A percentile compares a stretch with the other conserved stretches of the same genome.
Evolutionary conservation across 2,888 invertebrate species (phyloP).

Genomic region (Abrostola triplasia): DNA sequence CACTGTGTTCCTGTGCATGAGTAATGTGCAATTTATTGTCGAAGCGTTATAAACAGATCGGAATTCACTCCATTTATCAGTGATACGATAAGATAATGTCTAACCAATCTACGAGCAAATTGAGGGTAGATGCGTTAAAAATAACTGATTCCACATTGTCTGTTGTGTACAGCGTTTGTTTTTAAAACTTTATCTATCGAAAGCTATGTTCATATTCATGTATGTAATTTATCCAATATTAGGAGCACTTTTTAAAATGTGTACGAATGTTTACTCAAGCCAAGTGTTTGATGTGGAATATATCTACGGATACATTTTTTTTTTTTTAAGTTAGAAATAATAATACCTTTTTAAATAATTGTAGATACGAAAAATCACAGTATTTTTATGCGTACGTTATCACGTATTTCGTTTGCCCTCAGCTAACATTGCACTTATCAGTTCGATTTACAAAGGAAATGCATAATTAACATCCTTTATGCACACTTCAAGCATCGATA

Average conservation of each 20-base stretch:
- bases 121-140: slow-evolving; percentile 34
- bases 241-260: too few species aligned
- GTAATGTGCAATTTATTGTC: slow-evolving; percentile 11
- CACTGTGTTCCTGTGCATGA: neutral
- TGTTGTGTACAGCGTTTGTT: too few species aligned
- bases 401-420: slow-evolving; percentile 24
- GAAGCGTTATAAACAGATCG: slow-evolving; percentile 23
- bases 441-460: slow-evolving; percentile 42
- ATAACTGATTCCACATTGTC: neutral
- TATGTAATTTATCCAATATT: too few species aligned
- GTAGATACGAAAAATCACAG: neutral
- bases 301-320: too few species aligned
- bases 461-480: slow-evolving; percentile 32
- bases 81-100: slow-evolving; percentile 44
- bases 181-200: too few species aligned
- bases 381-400: slow-evolving; percentile 6
- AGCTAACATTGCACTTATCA: slow-evolving; percentile 39
- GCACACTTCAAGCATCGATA: slow-evolving; percentile 27
- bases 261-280: too few species aligned
- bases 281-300: too few species aligned
- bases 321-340: too few species aligned
- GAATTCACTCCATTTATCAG: slow-evolving; percentile 35
- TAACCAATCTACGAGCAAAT: slow-evolving; percentile 17
- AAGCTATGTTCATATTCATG: too few species aligned
- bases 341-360: too few species aligned